Percentiles rank a stretch among this genome's conserved stretches.
Evolutionary conservation across 1,140 invertebrate genomes (phyloP).

Genomic region (Polyergus mexicanus): DNA sequence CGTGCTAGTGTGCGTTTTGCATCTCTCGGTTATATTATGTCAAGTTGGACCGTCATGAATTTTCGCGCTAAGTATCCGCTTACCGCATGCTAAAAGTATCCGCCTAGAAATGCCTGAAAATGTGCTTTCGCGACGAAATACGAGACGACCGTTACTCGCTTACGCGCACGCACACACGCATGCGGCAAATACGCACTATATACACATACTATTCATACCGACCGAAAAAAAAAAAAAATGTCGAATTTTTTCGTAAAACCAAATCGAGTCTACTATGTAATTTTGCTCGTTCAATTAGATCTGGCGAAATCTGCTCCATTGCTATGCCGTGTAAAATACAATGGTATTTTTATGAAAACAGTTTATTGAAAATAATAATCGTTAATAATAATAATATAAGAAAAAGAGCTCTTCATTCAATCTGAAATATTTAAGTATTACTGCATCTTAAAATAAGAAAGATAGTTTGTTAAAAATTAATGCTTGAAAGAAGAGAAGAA

Average conservation of each 20-base stretch:
- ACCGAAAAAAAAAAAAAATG: not conserved
- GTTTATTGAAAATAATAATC: no score
- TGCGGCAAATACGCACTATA: no score
- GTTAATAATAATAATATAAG: no score
- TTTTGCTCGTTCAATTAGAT: not conserved
- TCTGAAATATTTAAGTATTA: no score
- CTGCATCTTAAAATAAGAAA: no score
- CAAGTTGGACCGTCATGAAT: slow-evolving; percentile 31
- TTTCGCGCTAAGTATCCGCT: slow-evolving; percentile 18
- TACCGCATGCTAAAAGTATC: slow-evolving; percentile 39
- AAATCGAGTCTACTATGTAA: not conserved
- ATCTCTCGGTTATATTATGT: slow-evolving; percentile 12
- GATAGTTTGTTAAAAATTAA: no score
- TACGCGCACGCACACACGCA: not conserved
- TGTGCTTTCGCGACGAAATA: not conserved
- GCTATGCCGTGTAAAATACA: no score
- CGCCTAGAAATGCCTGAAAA: slow-evolving; percentile 24
- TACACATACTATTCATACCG: no score
- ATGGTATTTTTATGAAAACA: no score
- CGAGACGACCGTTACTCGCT: slow-evolving; percentile 14
- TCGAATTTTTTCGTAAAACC: not conserved
- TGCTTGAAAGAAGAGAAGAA: no score
- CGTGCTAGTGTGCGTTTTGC: slow-evolving; percentile 1
- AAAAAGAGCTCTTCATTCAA: no score
- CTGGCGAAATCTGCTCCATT: not conserved